Conservation (phyloP, 1,140 invertebrate species). For the Papilio polytes region DNA sequence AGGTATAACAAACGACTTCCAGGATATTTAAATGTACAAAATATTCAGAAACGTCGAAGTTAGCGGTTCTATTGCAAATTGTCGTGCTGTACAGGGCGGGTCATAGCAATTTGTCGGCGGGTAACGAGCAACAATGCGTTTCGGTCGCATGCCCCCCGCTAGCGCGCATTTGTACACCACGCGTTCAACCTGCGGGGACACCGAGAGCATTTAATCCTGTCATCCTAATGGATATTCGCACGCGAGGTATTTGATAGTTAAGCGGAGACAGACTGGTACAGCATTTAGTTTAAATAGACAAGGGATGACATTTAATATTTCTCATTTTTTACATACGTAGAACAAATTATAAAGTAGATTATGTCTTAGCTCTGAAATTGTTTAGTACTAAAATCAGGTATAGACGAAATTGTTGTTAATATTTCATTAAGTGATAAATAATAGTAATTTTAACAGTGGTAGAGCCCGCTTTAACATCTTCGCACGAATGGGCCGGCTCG, state of each 20-base stretch:
- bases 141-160: conserved; percentile 70
- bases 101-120: conserved; percentile 64
- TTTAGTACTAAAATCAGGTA: too few relatives aligned
- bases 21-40: conserved; percentile 8
- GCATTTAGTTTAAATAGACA: neutral
- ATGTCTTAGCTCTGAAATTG: too few relatives aligned
- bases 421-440: too few relatives aligned
- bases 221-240: conserved; percentile 15
- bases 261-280: conserved; percentile 1
- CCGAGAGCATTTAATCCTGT: conserved; percentile 19
- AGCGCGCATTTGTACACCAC: conserved; percentile 66
- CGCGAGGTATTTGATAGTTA: neutral
- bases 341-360: too few relatives aligned
- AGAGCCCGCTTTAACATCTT: too few relatives aligned
- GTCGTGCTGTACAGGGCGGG: conserved; percentile 39
- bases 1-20: neutral
- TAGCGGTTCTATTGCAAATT: conserved; percentile 40
- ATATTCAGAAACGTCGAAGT: conserved; percentile 22
- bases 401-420: too few relatives aligned
- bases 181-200: conserved; percentile 27
- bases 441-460: too few relatives aligned
- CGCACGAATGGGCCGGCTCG: too few relatives aligned
- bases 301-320: neutral
- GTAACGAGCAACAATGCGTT: conserved; percentile 75
- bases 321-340: neutral